phyloP scores from a whole-genome alignment of 2,797 vertebrate species.

The Heteromormyrus szaboi region DNA sequence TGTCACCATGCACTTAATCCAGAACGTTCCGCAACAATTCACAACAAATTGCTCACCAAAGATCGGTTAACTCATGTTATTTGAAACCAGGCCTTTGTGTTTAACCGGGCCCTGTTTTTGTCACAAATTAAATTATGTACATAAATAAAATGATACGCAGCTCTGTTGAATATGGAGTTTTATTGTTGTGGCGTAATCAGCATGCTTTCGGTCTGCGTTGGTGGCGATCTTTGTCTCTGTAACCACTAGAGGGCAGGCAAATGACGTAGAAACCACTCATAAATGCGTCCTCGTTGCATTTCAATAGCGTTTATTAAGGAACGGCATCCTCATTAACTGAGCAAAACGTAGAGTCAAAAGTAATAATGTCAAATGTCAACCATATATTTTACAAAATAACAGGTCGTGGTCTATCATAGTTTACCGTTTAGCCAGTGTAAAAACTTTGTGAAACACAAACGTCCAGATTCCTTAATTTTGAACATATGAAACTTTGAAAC shows the following conservation, averaged over 20 bases:
- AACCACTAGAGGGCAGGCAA: constrained; percentile 6
- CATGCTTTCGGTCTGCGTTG: background rate
- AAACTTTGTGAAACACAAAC: background rate
- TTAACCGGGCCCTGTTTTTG: background rate
- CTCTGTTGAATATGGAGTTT: background rate
- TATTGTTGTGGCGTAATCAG: background rate
- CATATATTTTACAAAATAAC: background rate
- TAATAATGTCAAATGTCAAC: background rate
- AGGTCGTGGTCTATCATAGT: background rate
- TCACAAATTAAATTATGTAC: background rate
- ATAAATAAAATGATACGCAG: background rate
- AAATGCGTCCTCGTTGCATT: background rate
- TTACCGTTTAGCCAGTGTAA: background rate
- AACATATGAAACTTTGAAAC: background rate
- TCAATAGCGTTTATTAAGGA: background rate
- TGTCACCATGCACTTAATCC: background rate
- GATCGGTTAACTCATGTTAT: background rate
- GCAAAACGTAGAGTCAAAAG: background rate
- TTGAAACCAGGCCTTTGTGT: background rate
- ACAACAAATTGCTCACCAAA: background rate
- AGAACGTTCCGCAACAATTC: background rate
- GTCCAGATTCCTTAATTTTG: background rate
- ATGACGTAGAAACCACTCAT: background rate
- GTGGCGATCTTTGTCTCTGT: background rate
- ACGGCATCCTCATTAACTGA: background rate